Evolutionary conservation across 2,888 invertebrate species (phyloP), one percentile per base, ranked within the genome.

Genomic region (Cheilosia grossa): DNA sequence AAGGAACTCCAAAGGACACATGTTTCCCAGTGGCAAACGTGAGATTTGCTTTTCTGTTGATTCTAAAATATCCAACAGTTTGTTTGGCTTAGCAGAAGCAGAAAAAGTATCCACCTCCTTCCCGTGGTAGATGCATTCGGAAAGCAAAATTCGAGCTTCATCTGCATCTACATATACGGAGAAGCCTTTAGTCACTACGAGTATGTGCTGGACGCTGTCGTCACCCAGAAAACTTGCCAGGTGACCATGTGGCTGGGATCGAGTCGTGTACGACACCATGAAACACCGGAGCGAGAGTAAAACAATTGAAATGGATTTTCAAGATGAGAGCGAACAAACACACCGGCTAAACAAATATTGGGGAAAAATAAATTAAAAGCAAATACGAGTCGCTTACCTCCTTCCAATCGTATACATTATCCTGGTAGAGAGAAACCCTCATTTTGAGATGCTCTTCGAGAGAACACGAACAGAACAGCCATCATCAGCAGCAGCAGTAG

Each of bases 291-390:
- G 66, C 19, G 70, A 33, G 51, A 51, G 51, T 74, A 81, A 85
- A 85, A 85, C 85, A 85, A 85, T 85, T 72, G 85, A 85, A 85
- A 85, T 81, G 75, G 75, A 81, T 85, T 85, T 85, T 85, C 75
- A 85, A 81, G 85, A 85, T 81, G 85, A 81, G 81, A 85, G 61
- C 56, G 85, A 72, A 72, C 75, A 85, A 85, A 85, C 75, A 85
- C 66, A 72, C 85, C 75, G 72, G 72, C 61, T 80, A 66, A 85
- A 47, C 85, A 85, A 85, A 85, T 85, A 85, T 85, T 85, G 85
- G 72, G 81, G 81, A 81, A 85, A 85, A 81, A 85, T 85, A 85
- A 85, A 85, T 85, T 85, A 85, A 85, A 85, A 85, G 63, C 85
- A 85, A 85, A 85, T 85, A 85, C 72, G 27, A 75, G 61, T 69